These are phyloP conservation scores for Anolis carolinensis DNA, from an alignment of 2,113 vertebrate species.

Conservation along the genomic window DNA sequence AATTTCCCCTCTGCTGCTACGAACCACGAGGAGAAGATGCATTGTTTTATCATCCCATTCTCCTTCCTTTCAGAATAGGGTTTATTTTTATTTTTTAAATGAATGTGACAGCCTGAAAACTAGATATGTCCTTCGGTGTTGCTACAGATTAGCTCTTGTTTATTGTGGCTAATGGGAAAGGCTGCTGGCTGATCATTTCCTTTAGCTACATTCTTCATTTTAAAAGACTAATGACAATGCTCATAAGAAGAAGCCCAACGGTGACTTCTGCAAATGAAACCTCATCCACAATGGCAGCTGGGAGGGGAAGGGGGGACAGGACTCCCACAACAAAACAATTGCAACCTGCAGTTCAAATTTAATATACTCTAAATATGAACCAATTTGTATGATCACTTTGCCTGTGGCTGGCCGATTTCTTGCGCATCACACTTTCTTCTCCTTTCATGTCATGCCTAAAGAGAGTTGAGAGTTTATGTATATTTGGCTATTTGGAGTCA, in stretches of 20 bases:
- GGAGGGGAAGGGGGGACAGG: neutral
- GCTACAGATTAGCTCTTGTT: slow-evolving; percentile 58
- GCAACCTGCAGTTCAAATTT: neutral
- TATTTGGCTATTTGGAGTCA: no score
- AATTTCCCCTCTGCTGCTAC: slow-evolving; percentile 73
- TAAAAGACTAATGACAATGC: slow-evolving; percentile 29
- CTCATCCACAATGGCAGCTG: neutral
- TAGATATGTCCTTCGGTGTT: slow-evolving; percentile 39
- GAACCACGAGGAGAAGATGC: slow-evolving; percentile 80
- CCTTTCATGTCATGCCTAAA: neutral
- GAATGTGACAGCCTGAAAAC: slow-evolving; percentile 44
- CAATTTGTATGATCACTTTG: neutral
- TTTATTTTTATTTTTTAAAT: slow-evolving; percentile 6
- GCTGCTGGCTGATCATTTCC: slow-evolving; percentile 48
- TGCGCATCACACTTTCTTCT: neutral
- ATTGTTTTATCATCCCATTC: slow-evolving; percentile 36
- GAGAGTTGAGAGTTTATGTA: no score
- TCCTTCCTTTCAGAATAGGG: neutral
- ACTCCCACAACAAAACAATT: neutral
- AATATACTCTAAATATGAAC: neutral
- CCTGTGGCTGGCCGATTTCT: neutral
- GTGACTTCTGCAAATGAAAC: slow-evolving; percentile 1
- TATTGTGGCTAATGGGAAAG: slow-evolving; percentile 57
- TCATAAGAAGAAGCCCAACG: slow-evolving; percentile 37
- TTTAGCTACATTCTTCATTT: slow-evolving; percentile 44